Evolutionary conservation across 1,140 invertebrate species (phyloP).

Genomic region (Hylaeus volcanicus): DNA sequence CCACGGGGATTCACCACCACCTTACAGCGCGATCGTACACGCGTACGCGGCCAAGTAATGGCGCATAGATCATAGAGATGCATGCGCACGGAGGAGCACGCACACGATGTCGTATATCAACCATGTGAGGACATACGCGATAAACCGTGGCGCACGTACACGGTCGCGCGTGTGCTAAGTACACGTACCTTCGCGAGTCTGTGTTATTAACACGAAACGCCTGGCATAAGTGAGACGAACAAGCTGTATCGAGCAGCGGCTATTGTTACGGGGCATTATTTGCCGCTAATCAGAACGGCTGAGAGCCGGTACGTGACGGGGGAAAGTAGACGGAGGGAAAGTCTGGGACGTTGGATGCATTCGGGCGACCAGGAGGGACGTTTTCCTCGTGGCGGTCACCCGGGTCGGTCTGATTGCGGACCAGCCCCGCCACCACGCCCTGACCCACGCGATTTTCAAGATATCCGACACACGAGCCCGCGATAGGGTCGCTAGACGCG

Average conservation of each 20-base stretch:
- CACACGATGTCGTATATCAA: constrained; percentile 15
- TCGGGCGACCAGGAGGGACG: neutral
- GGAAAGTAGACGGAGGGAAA: neutral
- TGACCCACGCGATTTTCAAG: constrained; percentile 64
- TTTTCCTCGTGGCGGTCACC: too few species aligned
- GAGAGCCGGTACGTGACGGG: constrained; percentile 4
- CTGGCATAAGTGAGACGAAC: constrained; percentile 4
- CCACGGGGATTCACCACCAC: neutral
- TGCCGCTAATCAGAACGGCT: constrained; percentile 66
- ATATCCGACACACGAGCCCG: constrained; percentile 55
- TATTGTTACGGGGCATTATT: constrained; percentile 68
- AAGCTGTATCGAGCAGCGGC: constrained; percentile 42
- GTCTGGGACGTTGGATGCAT: neutral
- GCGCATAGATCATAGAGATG: constrained; percentile 33
- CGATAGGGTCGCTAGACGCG: constrained; percentile 49
- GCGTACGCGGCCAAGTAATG: neutral
- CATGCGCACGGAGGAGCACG: neutral
- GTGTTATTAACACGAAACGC: neutral
- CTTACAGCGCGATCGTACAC: neutral
- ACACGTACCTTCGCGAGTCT: neutral
- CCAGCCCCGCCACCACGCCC: constrained; percentile 54
- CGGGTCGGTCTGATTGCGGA: constrained; percentile 45
- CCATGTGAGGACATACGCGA: constrained; percentile 6
- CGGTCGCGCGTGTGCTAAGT: constrained; percentile 2
- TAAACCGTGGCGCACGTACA: neutral